A percentile compares a stretch with the other conserved stretches of the same genome.
Conservation (phyloP, 1,140 invertebrate genomes). For the Epicauta chinensis region DNA sequence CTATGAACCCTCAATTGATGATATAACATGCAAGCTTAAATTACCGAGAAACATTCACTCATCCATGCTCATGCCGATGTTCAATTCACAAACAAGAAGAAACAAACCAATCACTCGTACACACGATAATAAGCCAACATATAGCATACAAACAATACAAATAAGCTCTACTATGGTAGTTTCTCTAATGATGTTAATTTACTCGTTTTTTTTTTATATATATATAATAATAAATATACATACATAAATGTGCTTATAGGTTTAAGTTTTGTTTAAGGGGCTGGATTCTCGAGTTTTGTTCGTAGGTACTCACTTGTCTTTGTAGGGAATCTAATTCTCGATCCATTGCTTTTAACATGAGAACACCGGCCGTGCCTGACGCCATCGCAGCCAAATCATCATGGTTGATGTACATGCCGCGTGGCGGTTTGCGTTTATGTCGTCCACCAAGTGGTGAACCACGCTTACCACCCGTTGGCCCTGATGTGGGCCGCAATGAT, state of each 20-base stretch:
- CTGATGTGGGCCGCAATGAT: conserved; percentile 65
- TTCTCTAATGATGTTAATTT: too few species aligned
- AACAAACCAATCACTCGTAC: too few species aligned
- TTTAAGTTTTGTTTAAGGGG: too few species aligned
- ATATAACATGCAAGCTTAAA: conserved; percentile 6
- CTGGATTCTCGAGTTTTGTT: conserved; percentile 4
- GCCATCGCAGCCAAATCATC: conserved; percentile 90
- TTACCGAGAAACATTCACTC: background rate
- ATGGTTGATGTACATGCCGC: conserved; percentile 95
- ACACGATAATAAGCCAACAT: too few species aligned
- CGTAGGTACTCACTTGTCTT: conserved; percentile 72
- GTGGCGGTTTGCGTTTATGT: conserved; percentile 86
- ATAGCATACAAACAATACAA: too few species aligned
- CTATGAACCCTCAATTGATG: background rate
- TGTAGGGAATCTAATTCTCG: conserved; percentile 89
- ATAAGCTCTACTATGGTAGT: too few species aligned
- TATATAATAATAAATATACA: too few species aligned
- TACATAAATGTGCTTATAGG: too few species aligned
- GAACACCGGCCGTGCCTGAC: conserved; percentile 52
- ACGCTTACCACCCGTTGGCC: conserved; percentile 47
- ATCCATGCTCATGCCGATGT: background rate
- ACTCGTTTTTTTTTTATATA: background rate
- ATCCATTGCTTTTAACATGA: conserved; percentile 85
- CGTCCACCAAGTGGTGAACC: conserved; percentile 57
- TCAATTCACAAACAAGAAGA: too few species aligned